phyloP scores from a whole-genome alignment of 2,113 vertebrate genomes.

The rabbit (Oryctolagus cuniculus) region DNA sequence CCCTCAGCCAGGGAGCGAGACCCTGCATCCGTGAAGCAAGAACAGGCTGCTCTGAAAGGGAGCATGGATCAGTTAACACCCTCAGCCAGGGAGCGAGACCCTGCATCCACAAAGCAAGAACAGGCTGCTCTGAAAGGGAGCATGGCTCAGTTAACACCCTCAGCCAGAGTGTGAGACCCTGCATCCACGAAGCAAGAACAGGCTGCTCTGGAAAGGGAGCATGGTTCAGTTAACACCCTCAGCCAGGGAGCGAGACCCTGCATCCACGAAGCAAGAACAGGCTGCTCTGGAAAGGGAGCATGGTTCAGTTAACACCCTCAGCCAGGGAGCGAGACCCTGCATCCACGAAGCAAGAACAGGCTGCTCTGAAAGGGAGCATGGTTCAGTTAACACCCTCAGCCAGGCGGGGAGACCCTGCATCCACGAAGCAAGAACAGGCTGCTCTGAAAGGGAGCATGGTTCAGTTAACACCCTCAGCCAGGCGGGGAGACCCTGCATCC shows the following conservation, averaged over 20 bases:
- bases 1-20: constrained; percentile 8
- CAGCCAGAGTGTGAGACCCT: not conserved
- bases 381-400: not conserved
- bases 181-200: not conserved
- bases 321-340: not conserved
- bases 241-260: not conserved
- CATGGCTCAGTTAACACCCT: not conserved
- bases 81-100: constrained; percentile 11
- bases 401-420: not conserved
- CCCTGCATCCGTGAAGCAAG: not conserved
- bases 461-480: not conserved
- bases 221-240: not conserved
- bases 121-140: not conserved
- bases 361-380: not conserved
- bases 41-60: not conserved
- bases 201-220: not conserved
- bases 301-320: not conserved
- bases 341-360: not conserved
- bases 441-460: not conserved
- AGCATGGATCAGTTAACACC: not conserved
- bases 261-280: not conserved
- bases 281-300: not conserved
- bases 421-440: not conserved
- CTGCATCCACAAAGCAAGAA: not conserved
- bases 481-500: not conserved